phyloP scores from a whole-genome alignment of 1,140 invertebrate species.

The Caenorhabditis brenneri region DNA sequence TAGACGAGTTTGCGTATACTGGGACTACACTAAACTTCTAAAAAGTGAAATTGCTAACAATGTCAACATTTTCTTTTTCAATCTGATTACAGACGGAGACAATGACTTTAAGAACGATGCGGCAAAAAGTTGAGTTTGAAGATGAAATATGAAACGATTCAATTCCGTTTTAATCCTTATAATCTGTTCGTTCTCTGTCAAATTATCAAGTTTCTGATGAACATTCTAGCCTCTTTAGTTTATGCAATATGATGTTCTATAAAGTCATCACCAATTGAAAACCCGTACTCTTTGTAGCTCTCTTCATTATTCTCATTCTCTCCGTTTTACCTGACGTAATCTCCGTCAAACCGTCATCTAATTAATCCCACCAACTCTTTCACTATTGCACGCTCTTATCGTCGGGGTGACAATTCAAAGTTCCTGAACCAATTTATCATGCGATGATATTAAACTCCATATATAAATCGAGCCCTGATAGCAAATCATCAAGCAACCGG shows the following conservation, averaged over 20 bases:
- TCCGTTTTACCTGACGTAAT: neutral
- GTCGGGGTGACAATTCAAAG: conserved; percentile 23
- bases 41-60: no score
- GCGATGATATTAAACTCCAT: conserved; percentile 20
- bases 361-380: neutral
- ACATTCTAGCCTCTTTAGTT: neutral
- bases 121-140: neutral
- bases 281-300: neutral
- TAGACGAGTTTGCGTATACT: no score
- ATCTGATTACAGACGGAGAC: neutral
- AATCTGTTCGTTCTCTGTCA: neutral
- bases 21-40: no score
- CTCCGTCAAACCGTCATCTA: neutral
- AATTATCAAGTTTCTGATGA: neutral
- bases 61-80: no score
- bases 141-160: neutral
- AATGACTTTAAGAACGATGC: neutral
- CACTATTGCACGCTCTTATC: neutral
- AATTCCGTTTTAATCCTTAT: neutral
- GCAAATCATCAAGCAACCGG: neutral
- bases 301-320: neutral
- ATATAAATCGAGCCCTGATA: neutral
- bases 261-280: neutral
- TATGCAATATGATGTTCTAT: neutral
- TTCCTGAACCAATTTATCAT: conserved; percentile 43